phyloP scores from a whole-genome alignment of 2,888 invertebrate genomes.

The Agrochola lychnidis region DNA sequence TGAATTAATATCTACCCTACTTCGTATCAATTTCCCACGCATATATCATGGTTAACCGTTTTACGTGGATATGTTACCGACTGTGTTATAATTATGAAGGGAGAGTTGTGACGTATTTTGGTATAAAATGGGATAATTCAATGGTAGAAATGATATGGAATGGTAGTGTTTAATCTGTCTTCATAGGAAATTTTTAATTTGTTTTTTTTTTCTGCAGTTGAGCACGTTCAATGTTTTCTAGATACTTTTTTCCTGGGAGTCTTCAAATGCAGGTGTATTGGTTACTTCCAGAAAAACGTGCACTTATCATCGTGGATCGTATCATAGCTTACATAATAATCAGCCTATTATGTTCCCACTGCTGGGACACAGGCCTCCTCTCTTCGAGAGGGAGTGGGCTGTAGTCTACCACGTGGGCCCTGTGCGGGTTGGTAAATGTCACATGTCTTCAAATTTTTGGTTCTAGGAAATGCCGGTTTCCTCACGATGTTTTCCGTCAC shows the following conservation, averaged over 20 bases:
- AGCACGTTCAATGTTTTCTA: not conserved
- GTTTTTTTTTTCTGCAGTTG: not conserved
- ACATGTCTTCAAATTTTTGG: too few species aligned
- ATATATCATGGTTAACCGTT: conserved; percentile 16
- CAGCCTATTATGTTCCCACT: too few species aligned
- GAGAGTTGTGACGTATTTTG: not conserved
- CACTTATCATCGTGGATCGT: not conserved
- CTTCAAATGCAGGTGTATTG: not conserved
- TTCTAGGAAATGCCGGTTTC: too few species aligned
- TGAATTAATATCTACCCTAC: conserved; percentile 24
- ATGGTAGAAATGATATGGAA: not conserved
- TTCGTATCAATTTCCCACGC: conserved; percentile 32
- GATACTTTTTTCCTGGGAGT: not conserved
- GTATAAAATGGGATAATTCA: not conserved
- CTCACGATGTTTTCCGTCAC: too few species aligned
- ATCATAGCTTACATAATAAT: not conserved
- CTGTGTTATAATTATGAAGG: conserved; percentile 3
- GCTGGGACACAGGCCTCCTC: too few species aligned
- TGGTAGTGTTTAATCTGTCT: not conserved
- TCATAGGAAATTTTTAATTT: too few species aligned
- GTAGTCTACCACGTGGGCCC: too few species aligned
- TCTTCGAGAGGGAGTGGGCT: too few species aligned
- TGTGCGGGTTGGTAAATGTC: too few species aligned
- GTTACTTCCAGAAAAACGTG: not conserved
- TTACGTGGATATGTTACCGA: not conserved